Evolutionary conservation across 30 jellyfish, hydroid and myxozoan species (phyloP).

Genomic region (Phacellophora camtschatica): DNA sequence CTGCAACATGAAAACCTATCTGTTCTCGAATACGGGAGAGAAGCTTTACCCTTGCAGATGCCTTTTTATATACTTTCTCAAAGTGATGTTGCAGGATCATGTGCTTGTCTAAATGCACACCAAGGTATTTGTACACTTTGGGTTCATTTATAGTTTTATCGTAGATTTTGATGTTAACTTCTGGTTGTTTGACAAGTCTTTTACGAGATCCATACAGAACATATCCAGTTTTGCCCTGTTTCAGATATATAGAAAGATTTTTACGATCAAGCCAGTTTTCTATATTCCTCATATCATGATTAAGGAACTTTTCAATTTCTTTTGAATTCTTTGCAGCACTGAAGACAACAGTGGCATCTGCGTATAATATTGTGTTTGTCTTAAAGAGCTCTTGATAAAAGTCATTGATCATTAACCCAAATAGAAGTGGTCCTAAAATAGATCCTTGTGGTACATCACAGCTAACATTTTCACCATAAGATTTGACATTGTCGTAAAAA

Average conservation of each 20-base stretch:
- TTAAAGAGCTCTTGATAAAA: slow-evolving; percentile 1
- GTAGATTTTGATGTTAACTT: slow-evolving; percentile 24
- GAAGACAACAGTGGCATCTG: slow-evolving; percentile 44
- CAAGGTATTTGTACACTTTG: slow-evolving; percentile 31
- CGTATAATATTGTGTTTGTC: not conserved
- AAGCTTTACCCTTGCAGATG: no score
- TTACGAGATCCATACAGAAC: not conserved
- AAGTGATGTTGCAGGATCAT: slow-evolving; percentile 35
- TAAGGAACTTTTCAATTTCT: slow-evolving; percentile 16
- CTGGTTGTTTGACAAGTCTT: slow-evolving; percentile 20
- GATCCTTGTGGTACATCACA: slow-evolving; percentile 6
- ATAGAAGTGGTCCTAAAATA: slow-evolving; percentile 41
- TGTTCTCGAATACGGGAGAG: no score
- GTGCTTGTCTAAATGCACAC: slow-evolving; percentile 38
- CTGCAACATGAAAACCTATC: no score
- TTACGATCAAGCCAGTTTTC: slow-evolving; percentile 20
- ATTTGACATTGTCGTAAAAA: not conserved
- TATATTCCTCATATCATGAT: not conserved
- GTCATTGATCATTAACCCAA: slow-evolving; percentile 11
- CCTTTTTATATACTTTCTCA: no score
- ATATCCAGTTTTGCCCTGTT: slow-evolving; percentile 2
- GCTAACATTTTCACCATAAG: not conserved
- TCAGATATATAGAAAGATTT: not conserved
- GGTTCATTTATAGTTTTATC: slow-evolving; percentile 9
- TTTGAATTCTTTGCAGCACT: not conserved